Evolutionary conservation across 2,113 vertebrate genomes (phyloP).

Genomic region (Aldabrachelys gigantea): DNA sequence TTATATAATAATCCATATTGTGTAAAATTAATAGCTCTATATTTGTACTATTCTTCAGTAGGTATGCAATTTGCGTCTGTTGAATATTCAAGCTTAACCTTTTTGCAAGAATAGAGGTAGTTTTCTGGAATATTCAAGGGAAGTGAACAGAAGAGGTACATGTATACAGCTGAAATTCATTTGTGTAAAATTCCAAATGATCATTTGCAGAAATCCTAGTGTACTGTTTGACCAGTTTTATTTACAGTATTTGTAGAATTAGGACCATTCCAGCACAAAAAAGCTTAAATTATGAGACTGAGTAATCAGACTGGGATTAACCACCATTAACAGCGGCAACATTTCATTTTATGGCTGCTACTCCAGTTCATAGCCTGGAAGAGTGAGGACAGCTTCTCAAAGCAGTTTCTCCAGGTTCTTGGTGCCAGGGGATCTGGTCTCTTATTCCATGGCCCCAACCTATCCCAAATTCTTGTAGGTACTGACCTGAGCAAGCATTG

Average conservation of each 20-base stretch:
- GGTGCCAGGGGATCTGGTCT: not conserved
- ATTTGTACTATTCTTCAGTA: conserved; percentile 12
- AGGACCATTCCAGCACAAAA: not conserved
- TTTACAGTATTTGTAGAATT: conserved; percentile 11
- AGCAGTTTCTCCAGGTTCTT: not conserved
- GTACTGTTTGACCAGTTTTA: not conserved
- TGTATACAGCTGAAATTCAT: not conserved
- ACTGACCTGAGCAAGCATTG: not conserved
- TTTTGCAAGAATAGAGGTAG: not conserved
- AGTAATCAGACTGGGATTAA: not conserved
- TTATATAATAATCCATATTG: not conserved
- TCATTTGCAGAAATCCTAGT: not conserved
- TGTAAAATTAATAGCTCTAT: not conserved
- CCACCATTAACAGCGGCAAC: not conserved
- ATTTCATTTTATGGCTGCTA: not conserved
- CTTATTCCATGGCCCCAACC: not conserved
- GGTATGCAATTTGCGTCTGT: not conserved
- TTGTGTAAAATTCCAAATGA: conserved; percentile 13
- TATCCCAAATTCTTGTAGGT: not conserved
- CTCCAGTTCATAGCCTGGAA: not conserved
- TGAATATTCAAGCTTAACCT: not conserved
- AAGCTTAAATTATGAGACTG: not conserved
- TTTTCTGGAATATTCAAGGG: not conserved
- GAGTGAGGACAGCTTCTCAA: not conserved
- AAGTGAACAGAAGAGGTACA: not conserved